These are phyloP conservation scores for Drosophila truncata DNA, from an alignment of 1,140 invertebrate species.

Conservation along the genomic window DNA sequence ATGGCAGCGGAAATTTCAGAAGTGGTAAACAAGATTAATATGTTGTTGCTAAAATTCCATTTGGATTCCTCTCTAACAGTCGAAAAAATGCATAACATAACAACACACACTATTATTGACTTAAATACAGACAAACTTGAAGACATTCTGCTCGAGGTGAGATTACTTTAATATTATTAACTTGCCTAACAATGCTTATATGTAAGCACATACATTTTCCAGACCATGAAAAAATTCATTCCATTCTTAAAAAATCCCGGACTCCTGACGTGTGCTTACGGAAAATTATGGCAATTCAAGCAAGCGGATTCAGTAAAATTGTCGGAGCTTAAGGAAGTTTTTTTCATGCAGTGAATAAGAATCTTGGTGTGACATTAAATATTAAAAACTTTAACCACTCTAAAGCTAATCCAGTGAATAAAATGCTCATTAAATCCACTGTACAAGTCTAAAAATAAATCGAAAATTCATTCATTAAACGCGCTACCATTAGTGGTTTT, in stretches of 20 bases:
- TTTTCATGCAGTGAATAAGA: background rate
- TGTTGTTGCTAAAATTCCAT: background rate
- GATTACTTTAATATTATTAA: background rate
- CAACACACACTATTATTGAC: fast-evolving
- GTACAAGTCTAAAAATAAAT: too few relatives aligned
- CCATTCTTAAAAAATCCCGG: background rate
- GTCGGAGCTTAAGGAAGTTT: constrained; percentile 1
- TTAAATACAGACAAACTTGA: background rate
- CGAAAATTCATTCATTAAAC: too few relatives aligned
- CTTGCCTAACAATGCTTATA: background rate
- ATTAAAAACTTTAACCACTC: background rate
- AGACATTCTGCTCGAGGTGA: constrained; percentile 1
- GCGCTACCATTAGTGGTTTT: too few relatives aligned
- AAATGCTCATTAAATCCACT: too few relatives aligned
- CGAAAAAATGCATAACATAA: background rate
- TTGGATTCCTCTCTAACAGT: background rate
- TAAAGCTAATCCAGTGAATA: too few relatives aligned
- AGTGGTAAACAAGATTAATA: background rate
- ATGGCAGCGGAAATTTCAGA: background rate
- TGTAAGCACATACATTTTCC: background rate
- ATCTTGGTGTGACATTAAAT: background rate
- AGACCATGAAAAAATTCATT: background rate
- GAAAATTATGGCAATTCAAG: background rate
- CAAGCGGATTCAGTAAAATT: background rate
- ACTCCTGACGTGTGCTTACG: background rate